A percentile compares a stretch with the other conserved stretches of the same genome.
phyloP scores from a whole-genome alignment of 64 coral and sea anemone genomes.

The Astreopora myriophthalma region DNA sequence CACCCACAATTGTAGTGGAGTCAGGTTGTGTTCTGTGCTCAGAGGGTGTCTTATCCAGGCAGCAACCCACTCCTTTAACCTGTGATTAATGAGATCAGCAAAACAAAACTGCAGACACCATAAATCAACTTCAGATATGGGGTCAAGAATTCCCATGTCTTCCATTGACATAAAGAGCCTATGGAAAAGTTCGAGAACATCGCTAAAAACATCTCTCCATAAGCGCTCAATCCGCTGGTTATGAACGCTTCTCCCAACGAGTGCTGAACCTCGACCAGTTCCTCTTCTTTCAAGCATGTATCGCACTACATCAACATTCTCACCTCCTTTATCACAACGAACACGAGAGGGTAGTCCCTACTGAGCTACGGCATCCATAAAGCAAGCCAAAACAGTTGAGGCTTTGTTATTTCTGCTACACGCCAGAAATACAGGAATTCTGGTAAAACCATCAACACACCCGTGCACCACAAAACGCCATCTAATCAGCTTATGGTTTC shows the following conservation, averaged over 20 bases:
- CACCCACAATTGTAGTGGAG: background rate
- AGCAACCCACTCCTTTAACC: slow-evolving; percentile 36
- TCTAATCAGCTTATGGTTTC: background rate
- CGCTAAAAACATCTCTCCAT: slow-evolving; percentile 42
- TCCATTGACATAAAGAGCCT: slow-evolving; percentile 50
- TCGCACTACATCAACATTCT: background rate
- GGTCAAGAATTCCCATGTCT: slow-evolving; percentile 44
- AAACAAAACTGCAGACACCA: slow-evolving; percentile 56
- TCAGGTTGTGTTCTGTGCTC: no score
- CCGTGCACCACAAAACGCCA: background rate
- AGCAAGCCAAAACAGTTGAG: background rate
- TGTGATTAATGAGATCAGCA: slow-evolving; percentile 20
- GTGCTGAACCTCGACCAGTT: slow-evolving; percentile 33
- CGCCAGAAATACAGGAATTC: slow-evolving; percentile 9
- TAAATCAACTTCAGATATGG: slow-evolving; percentile 43
- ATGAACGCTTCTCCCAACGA: slow-evolving; percentile 59
- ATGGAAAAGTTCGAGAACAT: slow-evolving; percentile 48
- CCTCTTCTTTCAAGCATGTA: slow-evolving; percentile 50
- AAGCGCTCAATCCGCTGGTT: slow-evolving; percentile 46
- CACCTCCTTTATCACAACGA: background rate
- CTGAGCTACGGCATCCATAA: background rate
- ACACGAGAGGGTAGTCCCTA: slow-evolving; percentile 22
- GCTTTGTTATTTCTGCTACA: slow-evolving; percentile 21
- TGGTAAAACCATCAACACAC: background rate
- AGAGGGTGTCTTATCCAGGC: slow-evolving; percentile 67